Evolutionary conservation across 1,140 invertebrate genomes (phyloP).

Genomic region (Acromyrmex charruanus): DNA sequence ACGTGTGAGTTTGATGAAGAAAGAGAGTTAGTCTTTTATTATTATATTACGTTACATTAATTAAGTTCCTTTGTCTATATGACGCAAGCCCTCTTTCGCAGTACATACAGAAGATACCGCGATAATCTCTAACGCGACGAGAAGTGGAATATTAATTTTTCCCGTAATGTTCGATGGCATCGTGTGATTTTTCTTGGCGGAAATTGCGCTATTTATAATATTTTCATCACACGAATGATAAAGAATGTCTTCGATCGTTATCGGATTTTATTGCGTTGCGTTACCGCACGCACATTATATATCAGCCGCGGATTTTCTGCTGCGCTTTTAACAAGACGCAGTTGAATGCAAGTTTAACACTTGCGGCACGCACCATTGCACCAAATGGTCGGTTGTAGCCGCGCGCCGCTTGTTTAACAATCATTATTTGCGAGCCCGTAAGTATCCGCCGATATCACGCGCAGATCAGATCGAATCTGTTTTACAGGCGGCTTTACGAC

Average conservation of each 20-base stretch:
- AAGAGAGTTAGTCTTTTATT: constrained; percentile 43
- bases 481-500: constrained; percentile 55
- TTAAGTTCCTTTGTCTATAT: constrained; percentile 70
- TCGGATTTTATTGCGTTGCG: not conserved
- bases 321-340: constrained; percentile 79
- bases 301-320: constrained; percentile 64
- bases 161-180: constrained; percentile 19
- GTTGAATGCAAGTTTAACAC: constrained; percentile 76
- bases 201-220: constrained; percentile 35
- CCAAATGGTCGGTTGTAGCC: constrained; percentile 63
- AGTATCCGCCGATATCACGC: constrained; percentile 77
- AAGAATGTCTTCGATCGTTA: not conserved
- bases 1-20: constrained; percentile 26
- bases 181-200: not conserved
- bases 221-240: constrained; percentile 4
- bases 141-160: constrained; percentile 29
- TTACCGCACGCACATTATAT: constrained; percentile 54
- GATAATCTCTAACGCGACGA: constrained; percentile 10
- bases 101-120: not conserved
- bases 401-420: constrained; percentile 81
- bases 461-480: constrained; percentile 81
- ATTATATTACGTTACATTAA: constrained; percentile 66
- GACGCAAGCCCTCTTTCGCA: constrained; percentile 7
- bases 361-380: constrained; percentile 77
- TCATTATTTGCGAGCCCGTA: constrained; percentile 83